Percentiles rank a stretch among this genome's conserved stretches.
Evolutionary conservation across 2,888 invertebrate genomes (phyloP).

Genomic region (Anarsia innoxiella): DNA sequence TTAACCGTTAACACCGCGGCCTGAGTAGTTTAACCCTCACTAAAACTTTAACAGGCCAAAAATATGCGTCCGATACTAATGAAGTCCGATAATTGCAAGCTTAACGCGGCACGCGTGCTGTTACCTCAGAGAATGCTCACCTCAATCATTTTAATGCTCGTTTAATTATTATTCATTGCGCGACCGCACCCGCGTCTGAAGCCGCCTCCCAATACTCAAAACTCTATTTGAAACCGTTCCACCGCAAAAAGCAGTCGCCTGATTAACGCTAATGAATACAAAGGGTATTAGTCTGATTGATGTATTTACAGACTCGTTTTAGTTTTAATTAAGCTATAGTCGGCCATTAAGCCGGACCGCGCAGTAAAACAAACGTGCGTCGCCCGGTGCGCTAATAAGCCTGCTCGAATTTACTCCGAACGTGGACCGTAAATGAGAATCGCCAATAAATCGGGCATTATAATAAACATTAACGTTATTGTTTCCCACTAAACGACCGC

Average conservation of each 20-base stretch:
- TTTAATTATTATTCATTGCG: conserved; percentile 55
- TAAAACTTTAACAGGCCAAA: conserved; percentile 38
- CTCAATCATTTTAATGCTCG: conserved; percentile 52
- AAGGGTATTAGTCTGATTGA: conserved; percentile 46
- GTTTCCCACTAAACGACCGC: conserved; percentile 53
- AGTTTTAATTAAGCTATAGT: conserved; percentile 66
- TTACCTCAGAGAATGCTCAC: conserved; percentile 44
- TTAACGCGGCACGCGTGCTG: conserved; percentile 46
- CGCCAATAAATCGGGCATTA: conserved; percentile 69
- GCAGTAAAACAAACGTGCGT: conserved; percentile 51
- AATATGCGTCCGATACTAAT: conserved; percentile 47
- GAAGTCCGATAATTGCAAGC: conserved; percentile 54
- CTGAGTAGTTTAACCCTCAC: conserved; percentile 32
- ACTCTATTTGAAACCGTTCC: conserved; percentile 34
- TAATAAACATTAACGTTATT: conserved; percentile 71
- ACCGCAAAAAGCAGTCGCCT: conserved; percentile 35
- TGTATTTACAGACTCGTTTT: conserved; percentile 58
- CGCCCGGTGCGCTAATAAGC: conserved; percentile 55
- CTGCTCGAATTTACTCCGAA: conserved; percentile 45
- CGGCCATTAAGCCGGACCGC: conserved; percentile 48
- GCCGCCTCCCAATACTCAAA: conserved; percentile 32
- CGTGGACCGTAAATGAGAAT: conserved; percentile 61
- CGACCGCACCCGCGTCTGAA: conserved; percentile 29
- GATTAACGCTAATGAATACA: conserved; percentile 38
- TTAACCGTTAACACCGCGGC: conserved; percentile 34